Base-by-base conservation (phyloP, 2,113 vertebrate genomes). In the Elachura formosa region DNA sequence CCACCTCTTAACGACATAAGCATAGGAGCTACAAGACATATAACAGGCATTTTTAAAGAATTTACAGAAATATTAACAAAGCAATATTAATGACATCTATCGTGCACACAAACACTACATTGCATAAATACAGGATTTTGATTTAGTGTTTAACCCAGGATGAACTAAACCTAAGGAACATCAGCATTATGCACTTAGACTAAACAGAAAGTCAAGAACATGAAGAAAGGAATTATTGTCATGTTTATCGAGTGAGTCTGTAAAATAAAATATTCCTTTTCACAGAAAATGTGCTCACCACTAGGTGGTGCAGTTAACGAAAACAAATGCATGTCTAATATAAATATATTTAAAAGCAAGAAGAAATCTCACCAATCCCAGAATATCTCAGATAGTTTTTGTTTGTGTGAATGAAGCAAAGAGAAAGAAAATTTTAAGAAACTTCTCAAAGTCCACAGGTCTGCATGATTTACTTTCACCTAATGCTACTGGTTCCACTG, bases 241-340 rank as follows among this genome's bases (percentile, higher is more conserved):
- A 25, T 2, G 12, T 76, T 83, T 69, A 79, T 76, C 12, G 2
- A 74, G 15, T 14, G 34, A 78, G 41, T 38, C 34, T 1, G 2
- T 22, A 61, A 56, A 74, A 58, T 2, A 25, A 68, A 84, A 23
- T 4, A 19, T 1, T 62, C 33, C 26, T 54, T 59, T 62, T 23
- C 36, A 19, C 9, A 1, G 0, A 51, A 69, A 51, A 19, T 4
- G 23, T 40, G 55, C 23, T 91, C n/a, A 46, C 91, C 94, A 94
- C 89, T 52, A 90, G 96, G 78, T 94, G 96, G 94, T 77, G 80
- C 68, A 77, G 45, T 58, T 74, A 43, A 75, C 18, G 62, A 96
- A 87, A 91, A 58, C 54, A 87, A 69, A 86, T 1, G 15, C 38
- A 34, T 0, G 12, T 29, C 73, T 4, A 19, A 8, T 9, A 23